Evolutionary conservation across 2,113 vertebrate species (phyloP).

Genomic region (Narcine bancroftii): DNA sequence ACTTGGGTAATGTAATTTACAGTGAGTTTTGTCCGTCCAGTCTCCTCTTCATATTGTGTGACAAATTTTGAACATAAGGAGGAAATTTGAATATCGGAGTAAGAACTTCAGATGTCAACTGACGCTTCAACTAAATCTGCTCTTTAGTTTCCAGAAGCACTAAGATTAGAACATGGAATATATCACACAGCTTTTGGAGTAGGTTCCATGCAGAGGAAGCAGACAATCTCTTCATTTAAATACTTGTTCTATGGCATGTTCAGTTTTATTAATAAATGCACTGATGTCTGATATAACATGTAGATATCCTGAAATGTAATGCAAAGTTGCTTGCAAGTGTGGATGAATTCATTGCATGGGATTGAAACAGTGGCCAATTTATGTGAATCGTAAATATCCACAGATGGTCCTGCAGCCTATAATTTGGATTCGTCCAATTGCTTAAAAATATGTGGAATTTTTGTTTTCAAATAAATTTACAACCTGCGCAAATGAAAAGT

Average conservation of each 20-base stretch:
- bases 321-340: background rate
- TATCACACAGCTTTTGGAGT: background rate
- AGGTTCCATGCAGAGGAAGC: background rate
- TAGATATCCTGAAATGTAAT: background rate
- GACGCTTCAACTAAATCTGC: background rate
- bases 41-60: background rate
- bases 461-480: background rate
- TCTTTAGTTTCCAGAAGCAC: background rate
- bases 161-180: background rate
- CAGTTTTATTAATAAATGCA: background rate
- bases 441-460: background rate
- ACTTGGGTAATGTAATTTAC: background rate
- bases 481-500: background rate
- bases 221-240: background rate
- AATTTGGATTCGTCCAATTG: background rate
- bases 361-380: background rate
- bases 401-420: background rate
- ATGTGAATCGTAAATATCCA: conserved; percentile 3
- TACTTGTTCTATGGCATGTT: background rate
- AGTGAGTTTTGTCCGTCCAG: background rate
- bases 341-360: background rate
- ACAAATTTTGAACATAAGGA: background rate
- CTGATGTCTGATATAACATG: background rate
- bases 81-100: background rate
- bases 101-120: background rate